Conservation (phyloP, 1,140 invertebrate genomes). For the Hycleus cichorii region DNA sequence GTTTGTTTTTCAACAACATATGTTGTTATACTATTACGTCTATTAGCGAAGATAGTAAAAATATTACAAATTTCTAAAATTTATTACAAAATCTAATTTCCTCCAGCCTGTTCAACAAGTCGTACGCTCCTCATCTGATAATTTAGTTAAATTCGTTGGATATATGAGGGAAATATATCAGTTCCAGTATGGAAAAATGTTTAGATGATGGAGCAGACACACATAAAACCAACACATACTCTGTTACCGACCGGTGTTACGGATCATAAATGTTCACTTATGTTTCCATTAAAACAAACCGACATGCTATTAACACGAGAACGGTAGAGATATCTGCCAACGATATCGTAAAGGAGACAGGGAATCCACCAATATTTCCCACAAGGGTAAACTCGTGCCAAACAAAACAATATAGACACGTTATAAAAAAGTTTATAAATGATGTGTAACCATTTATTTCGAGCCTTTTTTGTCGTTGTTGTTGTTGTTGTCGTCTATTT, state of each 20-base stretch:
- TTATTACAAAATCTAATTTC: not conserved
- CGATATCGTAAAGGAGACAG: constrained; percentile 18
- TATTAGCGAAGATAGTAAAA: constrained; percentile 6
- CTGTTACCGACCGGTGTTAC: constrained; percentile 35
- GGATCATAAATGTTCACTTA: constrained; percentile 42
- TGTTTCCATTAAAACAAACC: constrained; percentile 41
- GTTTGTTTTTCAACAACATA: constrained; percentile 1
- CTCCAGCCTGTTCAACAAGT: too few species aligned
- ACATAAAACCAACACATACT: constrained; percentile 3
- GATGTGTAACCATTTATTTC: constrained; percentile 15
- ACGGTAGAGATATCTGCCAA: constrained; percentile 27
- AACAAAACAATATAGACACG: constrained; percentile 20
- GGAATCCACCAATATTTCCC: constrained; percentile 5
- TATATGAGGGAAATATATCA: not conserved
- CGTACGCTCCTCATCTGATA: too few species aligned
- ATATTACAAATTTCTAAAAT: not conserved
- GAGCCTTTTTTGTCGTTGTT: not conserved
- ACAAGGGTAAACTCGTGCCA: constrained; percentile 19
- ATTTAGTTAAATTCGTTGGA: too few species aligned
- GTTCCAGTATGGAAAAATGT: too few species aligned
- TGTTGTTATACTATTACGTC: not conserved
- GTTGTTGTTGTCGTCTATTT: too few species aligned
- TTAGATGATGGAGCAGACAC: constrained; percentile 9
- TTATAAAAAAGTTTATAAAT: constrained; percentile 7
- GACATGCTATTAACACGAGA: constrained; percentile 32